Conservation (phyloP, 2,113 vertebrate species). For the Lontra canadensis region DNA sequence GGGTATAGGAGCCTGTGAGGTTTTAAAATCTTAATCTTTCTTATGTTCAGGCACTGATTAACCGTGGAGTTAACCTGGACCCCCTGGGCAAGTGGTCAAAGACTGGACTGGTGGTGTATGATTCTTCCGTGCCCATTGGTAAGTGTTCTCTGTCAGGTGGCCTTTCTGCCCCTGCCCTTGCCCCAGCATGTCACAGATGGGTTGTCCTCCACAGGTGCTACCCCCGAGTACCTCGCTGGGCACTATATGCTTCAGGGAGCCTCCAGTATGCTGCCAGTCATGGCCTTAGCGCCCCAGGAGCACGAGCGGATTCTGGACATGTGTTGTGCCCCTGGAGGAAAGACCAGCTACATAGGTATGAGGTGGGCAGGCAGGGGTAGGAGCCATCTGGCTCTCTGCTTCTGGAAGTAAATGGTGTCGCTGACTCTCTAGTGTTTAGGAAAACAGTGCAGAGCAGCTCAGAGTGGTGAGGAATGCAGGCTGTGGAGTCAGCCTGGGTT, state of each 20-base stretch:
- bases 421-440: neutral
- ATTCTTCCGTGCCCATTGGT: constrained; percentile 97
- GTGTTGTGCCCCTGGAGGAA: constrained; percentile 97
- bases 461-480: neutral
- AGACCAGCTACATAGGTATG: constrained; percentile 97
- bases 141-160: constrained; percentile 54
- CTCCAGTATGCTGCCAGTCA: constrained; percentile 96
- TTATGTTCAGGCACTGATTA: constrained; percentile 92
- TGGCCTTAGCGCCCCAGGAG: constrained; percentile 97
- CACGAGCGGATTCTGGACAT: constrained; percentile 96
- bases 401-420: neutral
- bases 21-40: neutral
- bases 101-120: constrained; percentile 95
- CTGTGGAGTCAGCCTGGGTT: neutral
- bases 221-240: constrained; percentile 96
- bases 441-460: neutral
- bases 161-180: neutral
- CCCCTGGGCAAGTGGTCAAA: constrained; percentile 98
- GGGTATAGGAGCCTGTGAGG: neutral
- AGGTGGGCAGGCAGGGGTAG: neutral
- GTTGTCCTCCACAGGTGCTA: constrained; percentile 88
- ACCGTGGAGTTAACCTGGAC: constrained; percentile 97
- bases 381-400: neutral
- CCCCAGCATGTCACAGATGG: neutral
- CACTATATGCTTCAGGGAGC: constrained; percentile 99